Percentiles rank a stretch among this genome's conserved stretches.
phyloP scores from a whole-genome alignment of 92 coral and sea anemone species.

The Phenganax marumi region DNA sequence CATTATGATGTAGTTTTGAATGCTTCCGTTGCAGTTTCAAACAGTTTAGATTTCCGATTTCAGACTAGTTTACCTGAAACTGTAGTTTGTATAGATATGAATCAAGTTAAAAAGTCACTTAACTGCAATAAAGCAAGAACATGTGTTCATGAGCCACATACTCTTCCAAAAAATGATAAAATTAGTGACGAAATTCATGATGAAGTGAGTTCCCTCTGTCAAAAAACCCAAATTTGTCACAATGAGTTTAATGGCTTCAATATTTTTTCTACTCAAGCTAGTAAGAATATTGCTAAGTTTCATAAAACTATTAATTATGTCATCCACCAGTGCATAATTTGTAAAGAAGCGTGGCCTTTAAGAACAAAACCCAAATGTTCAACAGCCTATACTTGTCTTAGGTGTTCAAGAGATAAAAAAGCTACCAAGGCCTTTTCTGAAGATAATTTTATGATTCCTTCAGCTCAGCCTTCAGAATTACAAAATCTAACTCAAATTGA shows the following conservation, averaged over 20 bases:
- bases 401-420: conserved; percentile 3
- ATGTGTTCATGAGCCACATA: conserved; percentile 1
- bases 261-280: conserved; percentile 26
- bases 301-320: conserved; percentile 43
- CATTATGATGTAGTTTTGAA: conserved; percentile 69
- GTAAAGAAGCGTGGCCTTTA: conserved; percentile 56
- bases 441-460: conserved; percentile 5
- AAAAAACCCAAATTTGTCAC: neutral
- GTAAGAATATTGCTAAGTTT: conserved; percentile 39
- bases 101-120: neutral
- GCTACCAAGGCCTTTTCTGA: conserved; percentile 1
- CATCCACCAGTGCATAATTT: conserved; percentile 11
- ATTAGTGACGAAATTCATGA: neutral
- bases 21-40: conserved; percentile 37
- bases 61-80: conserved; percentile 9
- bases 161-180: neutral
- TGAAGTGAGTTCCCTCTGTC: too few species aligned
- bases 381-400: conserved; percentile 10
- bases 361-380: conserved; percentile 40
- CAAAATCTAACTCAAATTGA: conserved; percentile 5
- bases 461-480: conserved; percentile 2
- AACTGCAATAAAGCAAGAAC: neutral
- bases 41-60: neutral
- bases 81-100: too few species aligned
- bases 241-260: conserved; percentile 13